Base-by-base conservation (phyloP, 2,888 invertebrate species). In the Stramonita haemastoma region DNA sequence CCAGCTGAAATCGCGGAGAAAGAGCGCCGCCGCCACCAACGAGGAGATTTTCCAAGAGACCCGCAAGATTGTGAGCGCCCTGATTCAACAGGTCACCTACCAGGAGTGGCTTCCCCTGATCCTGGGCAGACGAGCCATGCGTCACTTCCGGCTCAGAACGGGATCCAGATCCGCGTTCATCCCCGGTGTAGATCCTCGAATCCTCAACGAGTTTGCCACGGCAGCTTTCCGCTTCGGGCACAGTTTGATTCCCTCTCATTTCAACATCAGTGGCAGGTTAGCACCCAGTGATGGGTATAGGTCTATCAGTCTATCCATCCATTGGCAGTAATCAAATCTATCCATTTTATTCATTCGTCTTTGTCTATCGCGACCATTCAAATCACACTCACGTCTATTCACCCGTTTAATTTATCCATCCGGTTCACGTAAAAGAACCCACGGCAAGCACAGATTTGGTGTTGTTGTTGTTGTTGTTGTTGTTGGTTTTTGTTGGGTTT, bases 151-250 rank as follows among this genome's bases (percentile, higher is more conserved):
- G 57, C 81, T 88, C 0, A 57, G 19, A n/a, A 66, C 77, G 19
- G 89, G 88, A 29, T 19, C 2, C 26, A 56, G 90, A 13, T 60
- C 84, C 32, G 5, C 13, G n/a, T 87, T 81, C 60, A 79, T 36
- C 29, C 87, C 86, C 6, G 83, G 57, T 5, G 32, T 90, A 4
- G 88, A 90, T 56, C 90, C 90, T 8, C 57, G 89, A 19, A 89
- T 90, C 70, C 29, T 66, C 22, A 87, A 73, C 84, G 77, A 26
- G 0, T 90, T 90, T 87, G 66, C 86, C 56, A 84, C 90, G 26
- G 90, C 89, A 0, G 89, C 84, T n/a, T 79, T 90, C 13, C 87
- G 89, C 13, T 89, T 90, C 32, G 89, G 90, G 0, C 90, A 90
- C 66, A 57, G 86, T 2, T 66, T 88, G 56, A 86, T 90, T 19